Percentiles rank a stretch among this genome's conserved stretches.
Conservation (phyloP, 2,888 invertebrate species). For the Lasioglossum marginatum region DNA sequence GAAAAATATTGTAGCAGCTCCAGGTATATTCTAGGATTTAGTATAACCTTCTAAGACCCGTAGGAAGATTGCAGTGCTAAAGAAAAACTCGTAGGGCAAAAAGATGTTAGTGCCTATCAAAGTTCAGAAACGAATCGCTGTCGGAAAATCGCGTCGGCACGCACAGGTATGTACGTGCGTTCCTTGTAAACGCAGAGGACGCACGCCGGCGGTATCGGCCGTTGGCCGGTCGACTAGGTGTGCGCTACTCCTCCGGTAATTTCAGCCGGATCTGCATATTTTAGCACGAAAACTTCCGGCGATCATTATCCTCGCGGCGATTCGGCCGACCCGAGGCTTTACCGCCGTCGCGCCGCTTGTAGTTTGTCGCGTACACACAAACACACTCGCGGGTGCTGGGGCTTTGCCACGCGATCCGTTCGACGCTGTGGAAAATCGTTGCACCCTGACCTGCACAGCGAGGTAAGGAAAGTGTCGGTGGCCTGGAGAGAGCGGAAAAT, state of each 20-base stretch:
- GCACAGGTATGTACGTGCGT: constrained; percentile 20
- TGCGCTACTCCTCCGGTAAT: constrained; percentile 80
- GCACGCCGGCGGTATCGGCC: constrained; percentile 51
- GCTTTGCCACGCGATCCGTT: constrained; percentile 54
- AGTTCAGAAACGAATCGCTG: not conserved
- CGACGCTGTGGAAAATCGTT: constrained; percentile 64
- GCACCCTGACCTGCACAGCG: constrained; percentile 50
- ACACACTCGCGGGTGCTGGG: constrained; percentile 30
- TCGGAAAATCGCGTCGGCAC: constrained; percentile 23
- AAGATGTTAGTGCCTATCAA: not conserved
- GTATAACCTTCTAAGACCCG: not conserved
- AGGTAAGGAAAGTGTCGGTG: constrained; percentile 16
- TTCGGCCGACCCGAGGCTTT: constrained; percentile 53
- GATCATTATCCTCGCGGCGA: constrained; percentile 81
- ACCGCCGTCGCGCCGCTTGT: constrained; percentile 30
- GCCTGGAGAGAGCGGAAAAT: constrained; percentile 28
- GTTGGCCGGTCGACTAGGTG: constrained; percentile 72
- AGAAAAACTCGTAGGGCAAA: not conserved
- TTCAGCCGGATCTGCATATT: constrained; percentile 84
- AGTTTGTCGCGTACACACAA: constrained; percentile 52
- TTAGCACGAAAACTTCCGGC: constrained; percentile 84
- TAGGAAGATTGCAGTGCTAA: not conserved
- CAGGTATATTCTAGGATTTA: not conserved
- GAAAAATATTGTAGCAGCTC: not conserved
- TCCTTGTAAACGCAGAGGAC: constrained; percentile 48